Evolutionary conservation across 2,888 invertebrate species (phyloP), one percentile per base, ranked within the genome.

Genomic region (Acleris literana): DNA sequence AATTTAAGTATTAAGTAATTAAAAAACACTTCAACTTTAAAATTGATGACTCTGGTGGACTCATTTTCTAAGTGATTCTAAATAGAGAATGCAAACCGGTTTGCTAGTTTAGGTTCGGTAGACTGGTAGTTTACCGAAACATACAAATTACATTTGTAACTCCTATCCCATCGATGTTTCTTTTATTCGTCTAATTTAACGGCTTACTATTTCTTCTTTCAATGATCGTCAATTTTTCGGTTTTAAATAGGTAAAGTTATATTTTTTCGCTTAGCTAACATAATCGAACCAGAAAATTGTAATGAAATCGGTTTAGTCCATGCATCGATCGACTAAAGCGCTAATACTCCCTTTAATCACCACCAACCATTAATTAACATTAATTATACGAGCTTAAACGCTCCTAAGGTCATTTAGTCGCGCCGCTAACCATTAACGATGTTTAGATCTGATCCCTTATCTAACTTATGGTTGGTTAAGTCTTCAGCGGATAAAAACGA

Each of bases 271-370:
- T 44, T 44, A 18, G 11, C 48, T 17, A 20, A 48, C 22, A 58
- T 17, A 6, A 51, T 51, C 39, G 25, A 20, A 56, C 22, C 22
- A 63, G 25, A 16, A 58, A 44, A 51, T 52, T 54, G 51, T 55
- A 22, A 57, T 61, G 52, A 61, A 39, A 46, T 49, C 33, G 44
- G 6, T 52, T 61, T 51, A 59, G 69, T 63, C 65, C 68, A 61
- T 64, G 67, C 66, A 57, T 56, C 75, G 73, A 69, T 72, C 72
- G 76, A 76, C 77, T 76, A 74, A 74, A 70, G 72, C 74, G 79
- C 77, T 77, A 76, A 76, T 76, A 70, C 73, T 72, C 71, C 69
- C 71, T 77, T 82, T 81, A 82, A 83, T 82, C 79, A 77, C 76
- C 68, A 69, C 70, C 65, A 72, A 73, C 75, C 75, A 77, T 72